Percentiles rank a stretch among this genome's conserved stretches.
These are phyloP conservation scores for Eleginops maclovinus DNA, from an alignment of 2,113 vertebrate genomes.

Conservation along the genomic window DNA sequence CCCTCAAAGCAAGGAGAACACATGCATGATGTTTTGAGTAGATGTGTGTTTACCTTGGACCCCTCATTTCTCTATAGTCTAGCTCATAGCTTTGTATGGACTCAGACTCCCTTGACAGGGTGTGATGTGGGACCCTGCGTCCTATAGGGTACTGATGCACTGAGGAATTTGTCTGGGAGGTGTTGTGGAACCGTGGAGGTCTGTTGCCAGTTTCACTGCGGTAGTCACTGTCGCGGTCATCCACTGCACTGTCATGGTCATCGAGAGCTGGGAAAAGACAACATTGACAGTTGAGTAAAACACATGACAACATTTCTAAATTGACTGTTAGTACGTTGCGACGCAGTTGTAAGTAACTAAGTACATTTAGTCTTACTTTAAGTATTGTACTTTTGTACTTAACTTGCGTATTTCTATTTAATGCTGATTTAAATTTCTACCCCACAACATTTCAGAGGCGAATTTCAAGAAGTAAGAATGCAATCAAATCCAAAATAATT, in stretches of 20 bases:
- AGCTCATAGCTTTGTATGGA: conserved; percentile 87
- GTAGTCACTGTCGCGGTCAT: conserved; percentile 95
- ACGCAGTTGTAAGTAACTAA: too few species aligned
- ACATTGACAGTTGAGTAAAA: conserved; percentile 7
- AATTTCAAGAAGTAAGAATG: too few species aligned
- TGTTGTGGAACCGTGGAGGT: conserved; percentile 90
- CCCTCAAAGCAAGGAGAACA: neutral
- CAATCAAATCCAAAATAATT: too few species aligned
- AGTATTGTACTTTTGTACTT: too few species aligned
- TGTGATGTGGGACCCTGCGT: conserved; percentile 83
- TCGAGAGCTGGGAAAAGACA: conserved; percentile 85
- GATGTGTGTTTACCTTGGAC: conserved; percentile 85
- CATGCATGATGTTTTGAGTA: neutral
- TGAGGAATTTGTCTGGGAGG: conserved; percentile 91
- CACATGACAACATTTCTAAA: neutral
- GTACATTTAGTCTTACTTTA: too few species aligned
- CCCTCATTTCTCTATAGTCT: conserved; percentile 84
- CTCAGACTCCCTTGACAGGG: conserved; percentile 81
- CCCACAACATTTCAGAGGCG: too few species aligned
- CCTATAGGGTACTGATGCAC: conserved; percentile 91
- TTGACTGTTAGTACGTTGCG: too few species aligned
- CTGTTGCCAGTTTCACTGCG: conserved; percentile 91
- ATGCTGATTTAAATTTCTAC: too few species aligned
- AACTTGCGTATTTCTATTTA: too few species aligned
- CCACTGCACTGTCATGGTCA: conserved; percentile 93